Evolutionary conservation across 2,113 vertebrate genomes (phyloP).

Genomic region (Aphyosemion australe): DNA sequence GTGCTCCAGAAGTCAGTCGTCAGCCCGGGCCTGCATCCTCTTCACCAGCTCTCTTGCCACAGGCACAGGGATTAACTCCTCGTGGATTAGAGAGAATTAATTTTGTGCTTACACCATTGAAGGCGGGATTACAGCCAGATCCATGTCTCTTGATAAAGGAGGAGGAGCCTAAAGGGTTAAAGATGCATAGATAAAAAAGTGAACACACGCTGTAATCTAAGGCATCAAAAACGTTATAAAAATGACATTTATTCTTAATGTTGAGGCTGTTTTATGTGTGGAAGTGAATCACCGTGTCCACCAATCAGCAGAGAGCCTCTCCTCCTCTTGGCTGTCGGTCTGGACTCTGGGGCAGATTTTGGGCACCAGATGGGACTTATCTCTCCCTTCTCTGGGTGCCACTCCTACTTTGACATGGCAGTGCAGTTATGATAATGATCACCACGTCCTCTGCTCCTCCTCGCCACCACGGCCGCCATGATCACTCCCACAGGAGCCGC

Average conservation of each 20-base stretch:
- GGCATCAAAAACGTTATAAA: background rate
- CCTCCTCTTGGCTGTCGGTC: constrained; percentile 40
- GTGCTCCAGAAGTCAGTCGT: constrained; percentile 61
- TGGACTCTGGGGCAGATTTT: constrained; percentile 65
- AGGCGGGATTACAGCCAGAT: constrained; percentile 77
- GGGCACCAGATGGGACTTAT: constrained; percentile 74
- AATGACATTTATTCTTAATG: constrained; percentile 3
- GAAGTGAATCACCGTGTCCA: constrained; percentile 14
- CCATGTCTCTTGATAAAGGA: constrained; percentile 64
- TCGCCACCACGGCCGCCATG: constrained; percentile 25
- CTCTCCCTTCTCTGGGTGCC: constrained; percentile 19
- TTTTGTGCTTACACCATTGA: constrained; percentile 81
- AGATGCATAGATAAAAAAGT: constrained; percentile 57
- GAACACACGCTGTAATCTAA: constrained; percentile 19
- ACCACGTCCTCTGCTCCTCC: constrained; percentile 30
- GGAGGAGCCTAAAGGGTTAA: constrained; percentile 50
- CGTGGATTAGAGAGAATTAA: constrained; percentile 80
- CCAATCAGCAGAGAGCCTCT: constrained; percentile 21
- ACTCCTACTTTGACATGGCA: constrained; percentile 57
- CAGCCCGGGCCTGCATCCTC: constrained; percentile 39
- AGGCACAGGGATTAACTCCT: constrained; percentile 75
- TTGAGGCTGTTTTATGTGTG: background rate
- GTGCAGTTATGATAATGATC: constrained; percentile 70
- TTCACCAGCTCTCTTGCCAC: constrained; percentile 55
- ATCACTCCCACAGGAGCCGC: constrained; percentile 39